Base-by-base conservation (phyloP, 2,888 invertebrate species). In the Entomobrya proxima region DNA sequence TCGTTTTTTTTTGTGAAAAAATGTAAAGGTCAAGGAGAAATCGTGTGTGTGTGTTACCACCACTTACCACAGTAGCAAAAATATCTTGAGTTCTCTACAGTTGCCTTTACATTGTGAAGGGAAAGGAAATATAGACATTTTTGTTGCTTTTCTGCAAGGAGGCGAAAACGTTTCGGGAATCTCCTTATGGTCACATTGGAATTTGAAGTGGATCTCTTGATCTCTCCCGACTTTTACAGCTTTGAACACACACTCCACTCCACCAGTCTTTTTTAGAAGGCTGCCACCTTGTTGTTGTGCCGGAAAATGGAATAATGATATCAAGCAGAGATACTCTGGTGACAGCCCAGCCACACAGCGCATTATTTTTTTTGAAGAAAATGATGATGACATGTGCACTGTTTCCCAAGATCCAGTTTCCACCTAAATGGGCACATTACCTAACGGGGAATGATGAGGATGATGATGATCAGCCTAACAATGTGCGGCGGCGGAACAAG, bases 171-270 rank as follows among this genome's bases (percentile, higher is more conserved):
- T 15, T 61, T 61, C 32, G 30, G 32, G 32, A 61, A 61, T 61
- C 32, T 61, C 32, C 32, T 32, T 61, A 32, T 32, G 61, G 61
- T 61, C 61, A 61, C 30, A 61, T 61, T 61, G 32, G 55, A 61
- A 61, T 61, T 32, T 61, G 32, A 55, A 55, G 55, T 55, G 55
- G 55, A 55, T 55, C 27, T 55, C 55, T 55, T 18, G 18, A 50
- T 55, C 55, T 55, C 55, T 55, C 11, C 55, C 55, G 27, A 55
- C 27, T 24, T 55, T 55, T 15, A 27, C n/a, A n/a, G n/a, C n/a
- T n/a, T n/a, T n/a, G n/a, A n/a, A n/a, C n/a, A n/a, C n/a, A n/a
- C n/a, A n/a, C n/a, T n/a, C n/a, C n/a, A n/a, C n/a, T n/a, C n/a
- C n/a, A n/a, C n/a, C n/a, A n/a, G n/a, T n/a, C n/a, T n/a, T n/a